Evolutionary conservation across 2,888 invertebrate genomes (phyloP).

Genomic region (Platerodrilus igneus): DNA sequence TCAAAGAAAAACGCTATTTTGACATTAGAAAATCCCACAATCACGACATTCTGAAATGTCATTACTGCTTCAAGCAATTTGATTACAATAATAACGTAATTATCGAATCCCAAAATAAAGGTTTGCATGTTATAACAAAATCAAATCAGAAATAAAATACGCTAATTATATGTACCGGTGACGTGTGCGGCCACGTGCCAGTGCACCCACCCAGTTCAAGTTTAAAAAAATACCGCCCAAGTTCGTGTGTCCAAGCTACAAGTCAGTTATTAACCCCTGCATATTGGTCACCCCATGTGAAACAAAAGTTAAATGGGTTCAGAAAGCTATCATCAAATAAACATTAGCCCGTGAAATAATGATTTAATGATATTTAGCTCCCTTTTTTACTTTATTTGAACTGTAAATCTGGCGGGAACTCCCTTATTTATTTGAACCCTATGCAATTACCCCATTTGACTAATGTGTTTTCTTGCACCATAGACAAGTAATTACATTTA

Average conservation of each 20-base stretch:
- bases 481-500: no score
- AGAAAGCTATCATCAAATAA: slow-evolving; percentile 42
- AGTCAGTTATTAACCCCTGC: slow-evolving; percentile 7
- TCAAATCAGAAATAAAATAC: slow-evolving; percentile 41
- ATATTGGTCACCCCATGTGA: slow-evolving; percentile 32
- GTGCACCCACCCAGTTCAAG: slow-evolving; percentile 14
- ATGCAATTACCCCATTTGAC: slow-evolving; percentile 20
- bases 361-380: slow-evolving; percentile 30
- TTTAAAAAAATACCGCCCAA: no score
- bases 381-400: slow-evolving; percentile 23
- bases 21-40: slow-evolving; percentile 23
- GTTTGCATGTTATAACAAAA: slow-evolving; percentile 42
- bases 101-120: slow-evolving; percentile 28
- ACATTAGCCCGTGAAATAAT: slow-evolving; percentile 39
- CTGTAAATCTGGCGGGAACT: slow-evolving; percentile 19
- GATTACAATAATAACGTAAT: slow-evolving; percentile 23
- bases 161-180: slow-evolving; percentile 31
- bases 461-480: no score
- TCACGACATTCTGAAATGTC: slow-evolving; percentile 26
- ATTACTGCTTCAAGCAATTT: slow-evolving; percentile 23
- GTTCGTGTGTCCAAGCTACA: slow-evolving; percentile 11
- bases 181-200: slow-evolving; percentile 37
- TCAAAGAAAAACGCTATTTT: slow-evolving; percentile 19
- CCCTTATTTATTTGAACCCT: slow-evolving; percentile 19
- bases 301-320: slow-evolving; percentile 41